Conservation (phyloP, 2,797 vertebrate species). For the Triplophysa yarkandensis region DNA sequence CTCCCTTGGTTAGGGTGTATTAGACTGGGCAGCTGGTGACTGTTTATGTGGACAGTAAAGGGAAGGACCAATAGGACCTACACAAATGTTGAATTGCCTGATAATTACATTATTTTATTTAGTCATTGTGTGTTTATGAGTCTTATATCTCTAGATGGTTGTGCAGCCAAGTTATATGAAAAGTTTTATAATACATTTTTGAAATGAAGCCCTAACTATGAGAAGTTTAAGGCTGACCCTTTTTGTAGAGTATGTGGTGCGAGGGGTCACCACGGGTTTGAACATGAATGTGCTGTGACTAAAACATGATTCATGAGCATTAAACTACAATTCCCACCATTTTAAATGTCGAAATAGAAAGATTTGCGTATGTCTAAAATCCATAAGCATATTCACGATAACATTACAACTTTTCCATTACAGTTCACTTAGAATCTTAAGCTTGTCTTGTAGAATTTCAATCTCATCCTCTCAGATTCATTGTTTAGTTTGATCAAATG, state of each 20-base stretch:
- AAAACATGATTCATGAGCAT: constrained; percentile 38
- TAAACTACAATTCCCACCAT: constrained; percentile 38
- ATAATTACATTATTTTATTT: not conserved
- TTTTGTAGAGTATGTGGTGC: not conserved
- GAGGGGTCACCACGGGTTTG: constrained; percentile 35
- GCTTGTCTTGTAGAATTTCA: not conserved
- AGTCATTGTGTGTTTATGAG: not conserved
- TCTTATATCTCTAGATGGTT: not conserved
- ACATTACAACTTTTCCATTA: constrained; percentile 24
- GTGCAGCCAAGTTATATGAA: too few species aligned
- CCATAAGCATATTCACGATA: constrained; percentile 2
- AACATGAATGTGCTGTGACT: constrained; percentile 24
- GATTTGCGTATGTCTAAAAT: not conserved
- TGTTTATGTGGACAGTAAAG: not conserved
- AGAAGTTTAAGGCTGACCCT: not conserved
- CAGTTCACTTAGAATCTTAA: constrained; percentile 1
- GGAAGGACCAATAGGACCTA: not conserved
- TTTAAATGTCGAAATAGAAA: constrained; percentile 26
- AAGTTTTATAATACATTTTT: too few species aligned
- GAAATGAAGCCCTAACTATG: too few species aligned
- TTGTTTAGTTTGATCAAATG: not conserved
- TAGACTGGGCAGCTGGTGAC: constrained; percentile 14
- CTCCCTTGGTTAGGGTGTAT: constrained; percentile 30
- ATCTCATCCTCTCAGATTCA: constrained; percentile 11
- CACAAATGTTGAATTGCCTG: not conserved